Conservation (phyloP, 2,888 invertebrate species). For the Pollenia labialis region DNA sequence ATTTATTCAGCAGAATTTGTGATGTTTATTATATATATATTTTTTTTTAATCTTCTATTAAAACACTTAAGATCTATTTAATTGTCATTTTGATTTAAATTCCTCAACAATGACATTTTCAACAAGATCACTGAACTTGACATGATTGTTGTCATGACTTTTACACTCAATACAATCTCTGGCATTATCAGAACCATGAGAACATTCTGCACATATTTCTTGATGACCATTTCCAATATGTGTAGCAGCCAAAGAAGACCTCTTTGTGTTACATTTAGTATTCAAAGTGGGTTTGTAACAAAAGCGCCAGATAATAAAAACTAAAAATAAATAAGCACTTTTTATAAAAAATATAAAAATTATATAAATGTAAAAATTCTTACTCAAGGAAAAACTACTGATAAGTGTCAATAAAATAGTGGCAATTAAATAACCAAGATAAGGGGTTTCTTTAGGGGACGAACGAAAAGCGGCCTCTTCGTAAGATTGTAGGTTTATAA, state of each 20-base stretch:
- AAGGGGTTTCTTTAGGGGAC: background rate
- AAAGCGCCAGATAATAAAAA: conserved; percentile 72
- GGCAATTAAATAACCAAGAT: conserved; percentile 69
- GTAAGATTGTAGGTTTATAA: conserved; percentile 58
- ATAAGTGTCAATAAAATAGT: conserved; percentile 68
- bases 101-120: conserved; percentile 84
- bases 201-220: conserved; percentile 39
- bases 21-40: too few relatives aligned
- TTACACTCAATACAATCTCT: conserved; percentile 38
- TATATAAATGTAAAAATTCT: conserved; percentile 7
- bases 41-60: too few relatives aligned
- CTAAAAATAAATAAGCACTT: conserved; percentile 28
- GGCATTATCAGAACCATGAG: conserved; percentile 41
- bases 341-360: conserved; percentile 18
- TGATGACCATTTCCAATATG: conserved; percentile 42
- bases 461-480: conserved; percentile 3
- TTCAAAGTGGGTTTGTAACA: conserved; percentile 46
- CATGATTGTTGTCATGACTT: conserved; percentile 80
- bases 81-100: conserved; percentile 51
- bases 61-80: conserved; percentile 36
- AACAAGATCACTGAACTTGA: conserved; percentile 86
- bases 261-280: conserved; percentile 50
- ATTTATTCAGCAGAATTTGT: too few relatives aligned
- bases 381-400: conserved; percentile 70
- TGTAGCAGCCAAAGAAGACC: background rate